Conservation (phyloP, 2,113 vertebrate species). For the Salvelinus sp. region DNA sequence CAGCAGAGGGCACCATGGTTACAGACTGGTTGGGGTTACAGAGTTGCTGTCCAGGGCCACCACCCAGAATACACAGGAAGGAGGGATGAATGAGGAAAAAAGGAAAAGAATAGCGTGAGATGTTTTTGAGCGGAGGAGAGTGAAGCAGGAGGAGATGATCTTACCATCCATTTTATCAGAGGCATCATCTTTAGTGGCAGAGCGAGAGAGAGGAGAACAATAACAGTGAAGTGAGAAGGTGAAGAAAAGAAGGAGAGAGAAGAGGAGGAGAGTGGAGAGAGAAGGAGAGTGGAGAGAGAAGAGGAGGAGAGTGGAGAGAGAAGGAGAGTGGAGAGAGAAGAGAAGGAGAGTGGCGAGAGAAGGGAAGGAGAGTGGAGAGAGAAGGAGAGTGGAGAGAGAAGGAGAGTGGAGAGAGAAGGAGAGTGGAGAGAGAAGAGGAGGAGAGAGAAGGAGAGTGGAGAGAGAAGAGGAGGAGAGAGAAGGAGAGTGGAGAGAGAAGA, state of each 20-base stretch:
- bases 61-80: conserved; percentile 23
- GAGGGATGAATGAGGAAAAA: conserved; percentile 15
- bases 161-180: conserved; percentile 99
- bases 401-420: no score
- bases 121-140: conserved; percentile 54
- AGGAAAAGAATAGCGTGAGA: conserved; percentile 25
- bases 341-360: conserved; percentile 70
- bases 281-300: conserved; percentile 30
- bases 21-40: conserved; percentile 23
- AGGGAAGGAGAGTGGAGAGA: conserved; percentile 52
- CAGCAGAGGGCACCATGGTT: conserved; percentile 59
- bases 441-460: no score
- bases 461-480: conserved; percentile 66
- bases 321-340: no score
- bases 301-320: conserved; percentile 57
- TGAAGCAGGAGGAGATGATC: conserved; percentile 72
- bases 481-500: conserved; percentile 72
- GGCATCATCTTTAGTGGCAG: conserved; percentile 93
- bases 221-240: conserved; percentile 65
- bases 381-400: conserved; percentile 70
- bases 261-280: conserved; percentile 78
- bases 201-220: conserved; percentile 76
- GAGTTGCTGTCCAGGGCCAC: conserved; percentile 3
- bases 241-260: conserved; percentile 64
- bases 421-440: no score